A percentile compares a stretch with the other conserved stretches of the same genome.
Evolutionary conservation across 2,797 vertebrate genomes (phyloP).

Genomic region (Mus caroli): DNA sequence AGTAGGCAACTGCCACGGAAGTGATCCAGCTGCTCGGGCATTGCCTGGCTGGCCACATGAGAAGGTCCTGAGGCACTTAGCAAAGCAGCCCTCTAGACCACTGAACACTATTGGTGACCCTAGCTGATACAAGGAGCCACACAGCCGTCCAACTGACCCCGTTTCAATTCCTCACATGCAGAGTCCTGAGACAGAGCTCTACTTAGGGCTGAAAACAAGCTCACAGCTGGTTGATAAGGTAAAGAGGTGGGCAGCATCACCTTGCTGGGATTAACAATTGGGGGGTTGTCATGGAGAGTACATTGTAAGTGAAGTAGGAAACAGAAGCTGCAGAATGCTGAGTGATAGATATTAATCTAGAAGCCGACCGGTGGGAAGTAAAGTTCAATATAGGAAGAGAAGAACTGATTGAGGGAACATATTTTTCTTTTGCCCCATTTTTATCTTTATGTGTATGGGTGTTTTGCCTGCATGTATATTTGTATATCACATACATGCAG

Average conservation of each 20-base stretch:
- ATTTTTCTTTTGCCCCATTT: neutral
- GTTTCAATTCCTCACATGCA: neutral
- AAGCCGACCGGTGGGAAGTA: neutral
- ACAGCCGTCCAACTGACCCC: neutral
- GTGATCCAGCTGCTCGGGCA: neutral
- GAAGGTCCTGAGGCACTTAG: neutral
- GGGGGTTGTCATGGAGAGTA: neutral
- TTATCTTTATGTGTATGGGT: neutral
- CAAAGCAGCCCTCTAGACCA: neutral
- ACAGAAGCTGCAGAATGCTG: neutral
- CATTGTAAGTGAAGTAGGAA: slow-evolving; percentile 20
- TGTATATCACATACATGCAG: neutral
- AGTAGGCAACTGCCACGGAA: neutral
- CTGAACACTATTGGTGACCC: neutral
- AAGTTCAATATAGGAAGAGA: neutral
- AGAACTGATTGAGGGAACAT: neutral
- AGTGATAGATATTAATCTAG: neutral
- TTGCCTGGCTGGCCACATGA: neutral
- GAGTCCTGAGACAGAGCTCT: neutral
- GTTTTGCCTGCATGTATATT: neutral
- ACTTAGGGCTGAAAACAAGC: neutral
- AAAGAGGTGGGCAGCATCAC: neutral
- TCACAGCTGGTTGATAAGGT: neutral
- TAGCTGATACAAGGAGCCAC: neutral
- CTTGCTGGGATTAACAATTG: neutral